A percentile compares a stretch with the other conserved stretches of the same genome.
Conservation (phyloP, 1,140 invertebrate genomes). For the Drosophila quadrilineata region DNA sequence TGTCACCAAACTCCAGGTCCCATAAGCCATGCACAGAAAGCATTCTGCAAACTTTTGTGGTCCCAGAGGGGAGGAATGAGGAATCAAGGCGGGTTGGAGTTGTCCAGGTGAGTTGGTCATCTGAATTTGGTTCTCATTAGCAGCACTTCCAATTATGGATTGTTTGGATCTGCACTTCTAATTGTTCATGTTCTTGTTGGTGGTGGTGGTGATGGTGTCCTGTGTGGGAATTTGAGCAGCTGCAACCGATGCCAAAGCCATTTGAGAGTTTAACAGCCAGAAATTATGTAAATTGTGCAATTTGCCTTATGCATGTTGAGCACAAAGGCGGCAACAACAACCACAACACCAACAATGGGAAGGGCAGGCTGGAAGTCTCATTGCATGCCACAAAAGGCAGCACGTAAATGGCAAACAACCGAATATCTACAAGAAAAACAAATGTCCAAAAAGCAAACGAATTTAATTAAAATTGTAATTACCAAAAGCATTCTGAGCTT, state of each 20-base stretch:
- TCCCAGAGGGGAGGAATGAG: background rate
- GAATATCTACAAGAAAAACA: conserved; percentile 3
- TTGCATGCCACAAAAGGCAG: conserved; percentile 6
- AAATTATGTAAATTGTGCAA: conserved; percentile 38
- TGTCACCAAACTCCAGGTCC: background rate
- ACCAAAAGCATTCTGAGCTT: conserved; percentile 1
- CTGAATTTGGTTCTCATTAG: conserved; percentile 30
- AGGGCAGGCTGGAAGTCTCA: background rate
- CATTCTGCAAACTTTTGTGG: background rate
- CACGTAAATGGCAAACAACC: background rate
- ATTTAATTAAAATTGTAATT: conserved; percentile 28
- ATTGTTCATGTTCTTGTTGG: background rate
- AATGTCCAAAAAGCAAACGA: conserved; percentile 4
- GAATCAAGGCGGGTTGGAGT: too few relatives aligned
- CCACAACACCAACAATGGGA: background rate
- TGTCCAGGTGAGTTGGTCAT: background rate
- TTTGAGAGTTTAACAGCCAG: conserved; percentile 9
- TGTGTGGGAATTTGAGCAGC: conserved; percentile 1
- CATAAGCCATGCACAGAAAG: conserved; percentile 8
- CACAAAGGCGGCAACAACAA: background rate
- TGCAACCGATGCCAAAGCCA: conserved; percentile 4
- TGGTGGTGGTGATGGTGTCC: background rate
- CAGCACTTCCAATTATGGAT: conserved; percentile 25
- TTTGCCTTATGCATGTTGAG: conserved; percentile 9
- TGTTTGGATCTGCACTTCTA: conserved; percentile 14